phyloP scores from a whole-genome alignment of 1,140 invertebrate species.

The Drosophila albomicans region DNA sequence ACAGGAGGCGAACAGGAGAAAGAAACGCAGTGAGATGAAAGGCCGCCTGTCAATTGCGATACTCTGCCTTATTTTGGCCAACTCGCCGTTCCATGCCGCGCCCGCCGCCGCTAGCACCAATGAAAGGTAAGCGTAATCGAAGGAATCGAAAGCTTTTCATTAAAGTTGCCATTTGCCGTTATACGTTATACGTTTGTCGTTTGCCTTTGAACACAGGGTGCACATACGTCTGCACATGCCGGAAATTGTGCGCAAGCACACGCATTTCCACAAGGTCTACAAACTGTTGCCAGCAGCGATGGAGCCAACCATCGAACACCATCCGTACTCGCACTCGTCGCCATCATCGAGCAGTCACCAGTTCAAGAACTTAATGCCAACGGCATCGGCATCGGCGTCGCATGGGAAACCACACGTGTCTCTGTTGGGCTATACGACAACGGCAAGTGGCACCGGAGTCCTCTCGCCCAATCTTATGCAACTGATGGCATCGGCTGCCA shows the following conservation, averaged over 20 bases:
- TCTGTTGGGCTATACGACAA: constrained; percentile 70
- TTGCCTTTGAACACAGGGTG: constrained; percentile 55
- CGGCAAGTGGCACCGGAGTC: constrained; percentile 55
- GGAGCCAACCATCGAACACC: constrained; percentile 19
- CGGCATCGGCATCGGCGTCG: background rate
- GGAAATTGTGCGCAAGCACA: constrained; percentile 71
- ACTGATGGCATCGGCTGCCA: constrained; percentile 51
- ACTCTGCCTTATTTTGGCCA: constrained; percentile 29
- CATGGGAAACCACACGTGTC: constrained; percentile 66
- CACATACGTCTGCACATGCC: constrained; percentile 81
- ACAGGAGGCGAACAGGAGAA: background rate
- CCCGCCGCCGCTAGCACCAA: constrained; percentile 39
- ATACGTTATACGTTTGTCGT: too few relatives aligned
- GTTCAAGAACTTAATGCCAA: constrained; percentile 5
- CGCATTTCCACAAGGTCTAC: constrained; percentile 73
- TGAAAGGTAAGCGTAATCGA: constrained; percentile 54
- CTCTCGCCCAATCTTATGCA: constrained; percentile 65
- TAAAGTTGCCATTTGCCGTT: too few relatives aligned
- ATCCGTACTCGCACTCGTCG: background rate
- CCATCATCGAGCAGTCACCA: background rate
- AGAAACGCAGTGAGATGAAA: constrained; percentile 23
- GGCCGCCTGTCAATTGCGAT: constrained; percentile 17
- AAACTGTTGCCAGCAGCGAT: constrained; percentile 47
- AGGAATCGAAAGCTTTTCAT: background rate
- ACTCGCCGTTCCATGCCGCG: constrained; percentile 18